phyloP scores from a whole-genome alignment of 2,888 invertebrate species.

The Rhodophaea formosa region DNA sequence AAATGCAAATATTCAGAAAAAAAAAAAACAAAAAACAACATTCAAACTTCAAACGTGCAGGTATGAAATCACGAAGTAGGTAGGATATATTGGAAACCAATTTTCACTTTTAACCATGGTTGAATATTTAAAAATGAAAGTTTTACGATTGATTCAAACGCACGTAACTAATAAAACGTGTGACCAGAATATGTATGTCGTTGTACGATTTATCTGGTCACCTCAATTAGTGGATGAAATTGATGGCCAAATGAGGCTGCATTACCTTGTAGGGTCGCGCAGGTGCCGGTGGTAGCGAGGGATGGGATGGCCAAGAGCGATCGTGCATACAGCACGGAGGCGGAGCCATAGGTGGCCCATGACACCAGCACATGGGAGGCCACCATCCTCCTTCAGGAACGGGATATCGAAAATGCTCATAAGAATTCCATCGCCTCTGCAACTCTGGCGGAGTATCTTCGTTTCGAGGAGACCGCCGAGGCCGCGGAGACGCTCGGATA shows the following conservation, averaged over 20 bases:
- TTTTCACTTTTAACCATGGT: neutral
- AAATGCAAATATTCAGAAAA: too few species aligned
- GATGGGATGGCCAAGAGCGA: conserved; percentile 74
- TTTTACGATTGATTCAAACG: neutral
- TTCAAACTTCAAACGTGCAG: neutral
- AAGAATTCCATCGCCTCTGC: conserved; percentile 76
- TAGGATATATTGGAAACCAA: neutral
- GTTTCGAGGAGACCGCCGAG: conserved; percentile 54
- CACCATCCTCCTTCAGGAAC: conserved; percentile 80
- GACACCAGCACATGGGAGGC: conserved; percentile 76
- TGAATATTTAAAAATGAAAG: neutral
- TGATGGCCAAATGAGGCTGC: neutral
- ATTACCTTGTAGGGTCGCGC: conserved; percentile 71
- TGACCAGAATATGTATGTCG: conserved; percentile 5
- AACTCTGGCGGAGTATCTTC: conserved; percentile 69
- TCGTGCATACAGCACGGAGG: conserved; percentile 76
- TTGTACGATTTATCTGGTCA: conserved; percentile 1
- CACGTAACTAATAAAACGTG: neutral
- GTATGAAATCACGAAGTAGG: neutral
- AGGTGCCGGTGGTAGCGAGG: conserved; percentile 62
- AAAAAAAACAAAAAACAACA: neutral
- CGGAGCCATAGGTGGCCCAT: conserved; percentile 62
- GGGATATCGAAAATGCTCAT: conserved; percentile 83
- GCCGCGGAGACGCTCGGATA: conserved; percentile 65
- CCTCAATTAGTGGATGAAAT: neutral